Evolutionary conservation across 2,797 vertebrate genomes (phyloP).

Genomic region (Huso huso): DNA sequence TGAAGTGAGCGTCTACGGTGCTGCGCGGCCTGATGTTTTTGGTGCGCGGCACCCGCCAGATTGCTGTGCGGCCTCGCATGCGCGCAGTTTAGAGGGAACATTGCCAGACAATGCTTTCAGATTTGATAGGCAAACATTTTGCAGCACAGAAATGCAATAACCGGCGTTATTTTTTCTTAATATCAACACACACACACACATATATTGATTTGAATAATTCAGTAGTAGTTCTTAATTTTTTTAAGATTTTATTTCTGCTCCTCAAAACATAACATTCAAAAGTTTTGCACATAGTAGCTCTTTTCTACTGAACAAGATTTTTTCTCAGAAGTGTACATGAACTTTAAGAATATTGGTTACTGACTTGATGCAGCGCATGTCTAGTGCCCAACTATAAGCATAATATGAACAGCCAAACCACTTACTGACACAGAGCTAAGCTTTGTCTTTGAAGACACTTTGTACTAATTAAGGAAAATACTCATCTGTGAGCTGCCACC

Average conservation of each 20-base stretch:
- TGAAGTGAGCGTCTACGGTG: too few relatives aligned
- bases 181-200: too few relatives aligned
- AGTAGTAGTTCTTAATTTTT: too few relatives aligned
- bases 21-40: too few relatives aligned
- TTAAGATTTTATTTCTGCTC: background rate
- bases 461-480: constrained; percentile 1
- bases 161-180: too few relatives aligned
- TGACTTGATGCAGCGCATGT: background rate
- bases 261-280: background rate
- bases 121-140: too few relatives aligned
- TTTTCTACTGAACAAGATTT: background rate
- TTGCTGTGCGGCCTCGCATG: background rate
- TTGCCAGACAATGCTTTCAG: too few relatives aligned
- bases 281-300: too few relatives aligned
- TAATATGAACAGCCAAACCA: background rate
- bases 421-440: background rate
- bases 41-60: too few relatives aligned
- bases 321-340: background rate
- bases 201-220: too few relatives aligned
- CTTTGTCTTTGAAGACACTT: background rate
- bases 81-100: too few relatives aligned
- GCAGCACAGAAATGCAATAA: too few relatives aligned
- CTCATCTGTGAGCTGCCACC: background rate
- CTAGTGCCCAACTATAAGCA: background rate
- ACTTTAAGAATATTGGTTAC: background rate